Base-by-base conservation (phyloP, 2,113 vertebrate species). In the Vulpes ferrilata region DNA sequence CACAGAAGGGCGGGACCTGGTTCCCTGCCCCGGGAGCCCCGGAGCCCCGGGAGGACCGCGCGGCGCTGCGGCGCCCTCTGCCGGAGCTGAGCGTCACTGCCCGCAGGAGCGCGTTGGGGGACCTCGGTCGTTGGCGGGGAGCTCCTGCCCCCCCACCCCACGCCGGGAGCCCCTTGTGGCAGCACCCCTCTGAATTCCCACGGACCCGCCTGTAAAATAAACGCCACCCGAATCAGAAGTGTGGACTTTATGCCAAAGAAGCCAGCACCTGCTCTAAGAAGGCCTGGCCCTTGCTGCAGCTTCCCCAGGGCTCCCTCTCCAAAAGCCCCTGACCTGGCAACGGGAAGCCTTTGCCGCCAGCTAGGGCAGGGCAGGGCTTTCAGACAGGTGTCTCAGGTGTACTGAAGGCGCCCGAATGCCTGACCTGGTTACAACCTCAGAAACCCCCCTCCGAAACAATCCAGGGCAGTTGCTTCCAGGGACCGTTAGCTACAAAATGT, bases 41-140 rank as follows among this genome's bases (percentile, higher is more conserved):
- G 7, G 43, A 43, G 43, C 76, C 69, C 91, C n/a, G 16, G n/a
- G 48, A 65, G 55, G 1, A 64, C 73, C 11, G 17, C 51, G 19
- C 67, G 55, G 88, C 84, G 11, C 84, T 11, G 38, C 55, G 81
- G 88, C 57, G 96, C 53, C 96, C 94, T 71, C 96, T 96, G 94
- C 92, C 92, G 97, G 92, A n/a, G 2, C 43, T 2, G 9, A 60
- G 74, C 16, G 2, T 78, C 67, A 32, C 48, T 90, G 64, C 79
- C 32, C 8, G 25, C 2, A 0, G 35, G 80, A 55, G 30, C 1
- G 51, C 67, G 43, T 43, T 43, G 43, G 43, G 43, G 43, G 43
- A 43, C 43, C 43, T 43, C 6, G 43, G 43, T 43, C 43, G 43
- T 43, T 43, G 43, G 43, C 43, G 43, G 43, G 43, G 43, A 43